These are phyloP conservation scores for Pseudorectes ferrugineus DNA, from an alignment of 2,113 vertebrate genomes.

Conservation along the genomic window DNA sequence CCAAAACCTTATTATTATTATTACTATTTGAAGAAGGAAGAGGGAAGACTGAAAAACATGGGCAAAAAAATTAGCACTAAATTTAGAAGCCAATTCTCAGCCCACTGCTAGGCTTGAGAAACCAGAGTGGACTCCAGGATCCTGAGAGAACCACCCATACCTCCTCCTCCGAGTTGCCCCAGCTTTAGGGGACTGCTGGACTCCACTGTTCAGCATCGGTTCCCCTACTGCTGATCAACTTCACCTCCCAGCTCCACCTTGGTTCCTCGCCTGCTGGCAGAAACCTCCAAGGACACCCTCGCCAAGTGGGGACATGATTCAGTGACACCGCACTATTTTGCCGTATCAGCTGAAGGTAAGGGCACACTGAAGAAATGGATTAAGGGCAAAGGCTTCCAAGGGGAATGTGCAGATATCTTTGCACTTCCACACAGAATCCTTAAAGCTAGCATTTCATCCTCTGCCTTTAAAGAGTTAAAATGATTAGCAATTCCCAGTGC, in stretches of 20 bases:
- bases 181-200: neutral
- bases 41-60: neutral
- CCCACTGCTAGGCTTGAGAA: neutral
- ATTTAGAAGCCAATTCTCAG: neutral
- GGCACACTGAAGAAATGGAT: neutral
- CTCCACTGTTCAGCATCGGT: fast-evolving
- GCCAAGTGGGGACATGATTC: neutral
- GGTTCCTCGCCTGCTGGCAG: neutral
- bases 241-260: neutral
- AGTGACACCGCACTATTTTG: neutral
- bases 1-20: neutral
- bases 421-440: neutral
- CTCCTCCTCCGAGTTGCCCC: neutral
- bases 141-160: neutral
- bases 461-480: neutral
- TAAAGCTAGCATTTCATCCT: neutral
- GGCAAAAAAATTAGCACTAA: neutral
- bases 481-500: neutral
- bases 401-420: neutral
- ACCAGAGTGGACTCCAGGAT: neutral
- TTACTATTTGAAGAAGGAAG: neutral
- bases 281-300: neutral
- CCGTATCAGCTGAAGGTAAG: neutral
- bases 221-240: neutral
- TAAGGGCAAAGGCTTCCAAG: neutral